Evolutionary conservation across 2,888 invertebrate species (phyloP).

Genomic region (Bursaphelenchus okinawaensis): DNA sequence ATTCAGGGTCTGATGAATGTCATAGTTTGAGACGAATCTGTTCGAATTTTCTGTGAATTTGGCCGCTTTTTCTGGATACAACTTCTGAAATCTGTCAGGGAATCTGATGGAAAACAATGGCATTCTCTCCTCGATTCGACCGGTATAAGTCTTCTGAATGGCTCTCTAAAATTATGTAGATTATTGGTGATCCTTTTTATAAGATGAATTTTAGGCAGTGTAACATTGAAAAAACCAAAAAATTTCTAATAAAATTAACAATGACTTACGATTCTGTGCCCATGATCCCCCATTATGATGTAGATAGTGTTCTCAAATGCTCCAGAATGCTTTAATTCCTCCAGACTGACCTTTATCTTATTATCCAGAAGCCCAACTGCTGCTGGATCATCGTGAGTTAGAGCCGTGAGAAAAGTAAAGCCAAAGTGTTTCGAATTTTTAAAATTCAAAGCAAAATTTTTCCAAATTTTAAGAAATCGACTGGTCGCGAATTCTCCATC

Average conservation of each 20-base stretch:
- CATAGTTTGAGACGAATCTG: conserved; percentile 8
- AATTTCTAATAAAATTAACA: too few relatives aligned
- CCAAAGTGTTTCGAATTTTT: background rate
- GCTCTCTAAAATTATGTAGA: background rate
- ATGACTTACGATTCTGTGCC: conserved; percentile 6
- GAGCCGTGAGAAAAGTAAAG: conserved; percentile 3
- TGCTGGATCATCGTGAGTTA: conserved; percentile 15
- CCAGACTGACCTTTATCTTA: background rate
- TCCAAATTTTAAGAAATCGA: conserved; percentile 40
- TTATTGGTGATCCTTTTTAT: background rate
- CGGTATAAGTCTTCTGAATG: conserved; percentile 11
- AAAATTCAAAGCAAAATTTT: conserved; percentile 42
- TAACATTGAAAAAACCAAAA: too few relatives aligned
- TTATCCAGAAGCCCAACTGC: conserved; percentile 3
- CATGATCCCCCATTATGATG: conserved; percentile 15
- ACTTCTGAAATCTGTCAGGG: conserved; percentile 5
- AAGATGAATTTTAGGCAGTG: too few relatives aligned
- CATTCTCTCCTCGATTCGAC: conserved; percentile 14
- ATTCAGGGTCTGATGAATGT: conserved; percentile 8
- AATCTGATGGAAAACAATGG: conserved; percentile 8
- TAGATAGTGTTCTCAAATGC: conserved; percentile 12
- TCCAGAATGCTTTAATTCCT: background rate
- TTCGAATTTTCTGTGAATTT: conserved; percentile 1
- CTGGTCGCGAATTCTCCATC: conserved; percentile 21
- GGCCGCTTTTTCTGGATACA: conserved; percentile 2